Evolutionary conservation across 1,140 invertebrate genomes (phyloP), one percentile per base, ranked within the genome.

Genomic region (Apis cerana): DNA sequence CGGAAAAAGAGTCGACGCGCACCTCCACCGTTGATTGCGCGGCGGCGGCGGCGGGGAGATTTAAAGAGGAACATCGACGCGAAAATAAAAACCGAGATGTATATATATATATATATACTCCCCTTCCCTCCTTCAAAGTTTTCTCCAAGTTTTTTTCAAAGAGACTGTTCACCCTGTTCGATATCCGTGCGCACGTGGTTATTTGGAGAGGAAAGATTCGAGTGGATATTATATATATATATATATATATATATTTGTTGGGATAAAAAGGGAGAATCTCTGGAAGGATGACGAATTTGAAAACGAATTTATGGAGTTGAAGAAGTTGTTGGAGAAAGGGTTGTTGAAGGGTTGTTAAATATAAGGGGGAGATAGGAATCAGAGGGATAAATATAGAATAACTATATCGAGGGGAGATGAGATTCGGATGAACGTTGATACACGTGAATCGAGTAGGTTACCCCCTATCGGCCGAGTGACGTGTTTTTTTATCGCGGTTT

Each of bases 1-100:
- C 84, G 87, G 85, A 87, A 88, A 91, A 90, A 90, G 84, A 87
- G 69, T 81, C 82, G 69, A 82, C 84, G 77, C 82, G 81, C 72
- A 86, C 74, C 78, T 85, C 61, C 75, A 87, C 86, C 85, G 69
- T 56, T 85, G 72, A 87, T 87, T 75, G 82, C 80, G 77, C 75
- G 65, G 72, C 83, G 64, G 58, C 58, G 54, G 72, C 83, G 64
- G 58, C 58, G 54, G 52, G 62, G 52, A 83, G 59, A 83, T 88
- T 88, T 88, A 88, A 84, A 85, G 83, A 61, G 79, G 69, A 87
- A 81, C 76, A 74, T 33, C 21, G 58, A 61, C 58, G 48, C 23
- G 15, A 54, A 78, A 54, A 62, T 13, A 52, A 79, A 77, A 52
- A 76, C 23, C 21, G 33, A 43, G 33, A 43, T 43, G 7, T 43